phyloP scores from a whole-genome alignment of 2,113 vertebrate genomes.

The Oncorhynchus tshawytscha region DNA sequence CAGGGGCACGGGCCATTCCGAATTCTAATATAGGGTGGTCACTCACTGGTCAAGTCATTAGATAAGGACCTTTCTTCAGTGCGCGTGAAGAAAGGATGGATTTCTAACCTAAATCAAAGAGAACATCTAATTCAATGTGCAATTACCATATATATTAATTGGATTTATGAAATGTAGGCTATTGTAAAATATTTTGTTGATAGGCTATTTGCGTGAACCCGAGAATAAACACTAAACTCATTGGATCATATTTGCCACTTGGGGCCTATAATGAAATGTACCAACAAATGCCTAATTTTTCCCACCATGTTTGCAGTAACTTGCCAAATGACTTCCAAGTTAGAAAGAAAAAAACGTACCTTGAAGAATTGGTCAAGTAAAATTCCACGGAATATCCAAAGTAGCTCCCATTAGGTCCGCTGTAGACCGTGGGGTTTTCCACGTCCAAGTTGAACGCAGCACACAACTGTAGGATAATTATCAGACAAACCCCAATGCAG shows the following conservation, averaged over 20 bases:
- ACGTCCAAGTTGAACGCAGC: constrained; percentile 84
- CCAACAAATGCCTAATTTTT: not conserved
- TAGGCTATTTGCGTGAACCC: too few relatives aligned
- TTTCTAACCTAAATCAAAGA: too few relatives aligned
- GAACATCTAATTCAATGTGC: too few relatives aligned
- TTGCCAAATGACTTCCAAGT: not conserved
- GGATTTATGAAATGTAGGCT: too few relatives aligned
- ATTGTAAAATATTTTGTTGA: too few relatives aligned
- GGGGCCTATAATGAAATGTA: not conserved
- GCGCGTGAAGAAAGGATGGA: too few relatives aligned
- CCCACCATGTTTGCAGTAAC: not conserved
- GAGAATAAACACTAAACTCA: too few relatives aligned
- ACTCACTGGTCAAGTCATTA: too few relatives aligned
- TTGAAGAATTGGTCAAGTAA: constrained; percentile 78
- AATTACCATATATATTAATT: too few relatives aligned
- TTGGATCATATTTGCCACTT: not conserved
- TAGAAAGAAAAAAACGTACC: constrained; percentile 69
- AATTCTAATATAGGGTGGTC: too few relatives aligned
- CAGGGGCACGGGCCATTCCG: too few relatives aligned
- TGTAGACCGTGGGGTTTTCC: constrained; percentile 77
- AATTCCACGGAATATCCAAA: constrained; percentile 91
- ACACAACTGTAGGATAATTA: constrained; percentile 56
- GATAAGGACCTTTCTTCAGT: too few relatives aligned
- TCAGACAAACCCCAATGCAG: constrained; percentile 50
- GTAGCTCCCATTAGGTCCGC: constrained; percentile 80